Percentiles rank a stretch among this genome's conserved stretches.
Evolutionary conservation across 1,140 invertebrate species (phyloP).

Genomic region (Lepeophtheirus salmonis): DNA sequence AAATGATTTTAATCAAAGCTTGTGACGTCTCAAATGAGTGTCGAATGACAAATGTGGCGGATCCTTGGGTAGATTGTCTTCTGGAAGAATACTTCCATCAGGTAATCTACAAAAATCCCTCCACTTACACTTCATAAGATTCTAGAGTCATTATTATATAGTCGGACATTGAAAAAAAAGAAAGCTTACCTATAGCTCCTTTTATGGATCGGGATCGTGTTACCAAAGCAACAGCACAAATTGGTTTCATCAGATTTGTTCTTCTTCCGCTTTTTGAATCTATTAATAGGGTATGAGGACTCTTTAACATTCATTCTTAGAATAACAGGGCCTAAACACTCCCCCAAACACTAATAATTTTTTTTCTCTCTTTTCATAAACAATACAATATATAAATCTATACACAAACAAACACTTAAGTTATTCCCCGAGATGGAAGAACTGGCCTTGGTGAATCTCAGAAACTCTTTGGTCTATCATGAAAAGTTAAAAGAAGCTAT

Average conservation of each 20-base stretch:
- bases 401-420: no score
- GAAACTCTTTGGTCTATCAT: slow-evolving; percentile 5
- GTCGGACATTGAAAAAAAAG: slow-evolving; percentile 60
- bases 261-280: slow-evolving; percentile 57
- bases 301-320: no score
- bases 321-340: no score
- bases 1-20: slow-evolving; percentile 65
- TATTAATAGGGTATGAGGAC: slow-evolving; percentile 33
- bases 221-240: slow-evolving; percentile 63
- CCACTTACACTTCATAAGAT: slow-evolving; percentile 48
- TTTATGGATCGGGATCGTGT: slow-evolving; percentile 81
- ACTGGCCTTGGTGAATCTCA: slow-evolving; percentile 1
- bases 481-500: slow-evolving; percentile 5
- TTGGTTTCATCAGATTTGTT: slow-evolving; percentile 64
- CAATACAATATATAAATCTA: no score
- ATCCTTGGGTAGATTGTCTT: slow-evolving; percentile 61
- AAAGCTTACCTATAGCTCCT: slow-evolving; percentile 61
- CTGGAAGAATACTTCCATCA: slow-evolving; percentile 26
- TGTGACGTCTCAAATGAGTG: slow-evolving; percentile 73
- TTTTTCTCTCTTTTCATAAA: no score
- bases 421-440: slow-evolving; percentile 10
- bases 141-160: slow-evolving; percentile 59
- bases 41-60: slow-evolving; percentile 59
- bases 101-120: slow-evolving; percentile 10
- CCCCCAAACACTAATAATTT: no score